phyloP scores from a whole-genome alignment of 2,888 invertebrate species.

The Cosmia pyralina region DNA sequence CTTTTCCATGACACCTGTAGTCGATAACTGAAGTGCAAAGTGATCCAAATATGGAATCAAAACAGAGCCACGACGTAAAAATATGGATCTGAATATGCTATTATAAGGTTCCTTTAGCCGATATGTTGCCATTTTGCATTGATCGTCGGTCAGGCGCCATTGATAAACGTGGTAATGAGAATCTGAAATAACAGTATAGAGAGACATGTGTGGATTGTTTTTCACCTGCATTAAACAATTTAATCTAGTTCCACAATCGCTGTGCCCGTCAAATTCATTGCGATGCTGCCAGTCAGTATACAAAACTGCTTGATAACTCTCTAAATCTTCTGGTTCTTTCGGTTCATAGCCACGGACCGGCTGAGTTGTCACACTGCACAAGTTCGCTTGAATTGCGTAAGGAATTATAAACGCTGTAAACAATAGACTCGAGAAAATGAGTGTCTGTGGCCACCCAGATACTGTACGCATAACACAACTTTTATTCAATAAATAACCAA shows the following conservation, averaged over 20 bases:
- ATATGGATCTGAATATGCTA: constrained; percentile 61
- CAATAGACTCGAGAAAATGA: constrained; percentile 64
- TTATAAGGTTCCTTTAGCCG: constrained; percentile 55
- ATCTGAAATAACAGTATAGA: constrained; percentile 65
- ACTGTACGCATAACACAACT: constrained; percentile 47
- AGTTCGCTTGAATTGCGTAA: constrained; percentile 66
- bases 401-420: constrained; percentile 68
- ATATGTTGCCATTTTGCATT: constrained; percentile 59
- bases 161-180: constrained; percentile 49
- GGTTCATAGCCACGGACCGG: constrained; percentile 66
- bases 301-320: constrained; percentile 49
- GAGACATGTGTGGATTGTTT: constrained; percentile 31
- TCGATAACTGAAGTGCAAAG: constrained; percentile 36
- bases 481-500: constrained; percentile 71
- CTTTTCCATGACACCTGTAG: constrained; percentile 62
- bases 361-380: constrained; percentile 65
- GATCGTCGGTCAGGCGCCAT: constrained; percentile 61
- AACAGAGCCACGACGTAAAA: constrained; percentile 71
- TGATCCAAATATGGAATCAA: constrained; percentile 49
- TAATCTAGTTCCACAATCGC: constrained; percentile 56
- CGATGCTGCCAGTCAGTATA: constrained; percentile 17
- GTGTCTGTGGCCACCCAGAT: constrained; percentile 57
- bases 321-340: constrained; percentile 54
- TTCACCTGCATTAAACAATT: constrained; percentile 65
- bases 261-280: background rate